A percentile compares a stretch with the other conserved stretches of the same genome.
phyloP scores from a whole-genome alignment of 2,888 invertebrate species.

The Lasioglossum oenotherae region DNA sequence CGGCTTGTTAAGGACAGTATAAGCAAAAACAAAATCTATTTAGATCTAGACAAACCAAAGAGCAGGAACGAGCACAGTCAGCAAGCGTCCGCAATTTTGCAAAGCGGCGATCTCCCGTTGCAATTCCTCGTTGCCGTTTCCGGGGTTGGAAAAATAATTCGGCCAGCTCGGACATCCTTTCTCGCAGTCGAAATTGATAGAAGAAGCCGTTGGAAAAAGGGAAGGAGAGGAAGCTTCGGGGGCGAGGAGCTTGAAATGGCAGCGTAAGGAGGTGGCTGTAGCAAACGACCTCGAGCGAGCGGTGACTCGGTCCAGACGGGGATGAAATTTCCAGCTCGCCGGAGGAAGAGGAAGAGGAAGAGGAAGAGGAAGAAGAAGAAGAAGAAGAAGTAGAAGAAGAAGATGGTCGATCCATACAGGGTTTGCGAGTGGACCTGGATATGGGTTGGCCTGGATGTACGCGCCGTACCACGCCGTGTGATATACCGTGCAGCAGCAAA shows the following conservation, averaged over 20 bases:
- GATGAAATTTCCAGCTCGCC: conserved; percentile 53
- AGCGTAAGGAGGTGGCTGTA: conserved; percentile 43
- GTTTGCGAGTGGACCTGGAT: conserved; percentile 40
- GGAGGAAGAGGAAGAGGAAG: background rate
- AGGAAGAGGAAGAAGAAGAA: conserved; percentile 28
- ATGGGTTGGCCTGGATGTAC: conserved; percentile 42
- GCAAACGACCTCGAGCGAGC: conserved; percentile 42
- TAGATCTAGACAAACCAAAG: background rate
- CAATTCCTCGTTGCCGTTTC: background rate
- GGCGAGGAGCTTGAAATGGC: conserved; percentile 33
- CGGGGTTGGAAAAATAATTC: conserved; percentile 25
- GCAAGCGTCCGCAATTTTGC: background rate
- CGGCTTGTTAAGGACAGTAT: background rate
- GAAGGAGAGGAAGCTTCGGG: background rate
- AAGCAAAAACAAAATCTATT: background rate
- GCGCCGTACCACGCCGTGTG: conserved; percentile 17
- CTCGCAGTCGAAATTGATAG: background rate
- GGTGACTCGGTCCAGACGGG: conserved; percentile 46
- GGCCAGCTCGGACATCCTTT: conserved; percentile 11
- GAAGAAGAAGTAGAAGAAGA: conserved; percentile 48
- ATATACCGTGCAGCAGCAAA: conserved; percentile 64
- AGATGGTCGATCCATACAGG: conserved; percentile 63
- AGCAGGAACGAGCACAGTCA: background rate
- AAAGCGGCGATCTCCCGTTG: background rate
- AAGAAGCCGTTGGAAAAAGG: background rate